phyloP scores from a whole-genome alignment of 2,888 invertebrate genomes.

The Fissipunctia ypsillon region DNA sequence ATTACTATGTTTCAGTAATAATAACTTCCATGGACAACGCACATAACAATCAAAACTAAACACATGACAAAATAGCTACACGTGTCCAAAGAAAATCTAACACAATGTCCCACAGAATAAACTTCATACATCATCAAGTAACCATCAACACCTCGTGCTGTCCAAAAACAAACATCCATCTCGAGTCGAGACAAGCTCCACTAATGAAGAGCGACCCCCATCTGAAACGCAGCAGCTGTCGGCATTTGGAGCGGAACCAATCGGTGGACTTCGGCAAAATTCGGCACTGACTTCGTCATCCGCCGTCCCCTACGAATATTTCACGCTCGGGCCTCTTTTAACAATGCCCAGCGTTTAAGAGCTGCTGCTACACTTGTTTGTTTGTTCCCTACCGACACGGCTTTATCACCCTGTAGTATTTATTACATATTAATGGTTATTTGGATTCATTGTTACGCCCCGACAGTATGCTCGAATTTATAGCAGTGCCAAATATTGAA shows the following conservation, averaged over 20 bases:
- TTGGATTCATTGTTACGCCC: conserved; percentile 89
- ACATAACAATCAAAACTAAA: conserved; percentile 8
- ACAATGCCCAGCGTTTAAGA: conserved; percentile 84
- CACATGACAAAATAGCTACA: conserved; percentile 34
- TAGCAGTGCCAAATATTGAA: conserved; percentile 87
- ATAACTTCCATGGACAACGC: neutral
- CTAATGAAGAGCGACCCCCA: conserved; percentile 89
- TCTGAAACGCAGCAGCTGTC: conserved; percentile 90
- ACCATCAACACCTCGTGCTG: conserved; percentile 85
- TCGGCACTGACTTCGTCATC: conserved; percentile 80
- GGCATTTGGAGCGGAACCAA: conserved; percentile 89
- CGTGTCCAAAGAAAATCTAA: conserved; percentile 51
- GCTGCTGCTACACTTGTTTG: conserved; percentile 89
- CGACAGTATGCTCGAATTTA: conserved; percentile 90
- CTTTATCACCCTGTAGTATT: conserved; percentile 90
- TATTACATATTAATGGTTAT: conserved; percentile 91
- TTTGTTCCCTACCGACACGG: conserved; percentile 87
- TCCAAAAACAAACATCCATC: conserved; percentile 90
- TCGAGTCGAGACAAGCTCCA: conserved; percentile 87
- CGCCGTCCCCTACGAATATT: conserved; percentile 72
- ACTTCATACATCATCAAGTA: conserved; percentile 86
- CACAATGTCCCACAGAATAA: conserved; percentile 69
- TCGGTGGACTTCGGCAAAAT: conserved; percentile 79
- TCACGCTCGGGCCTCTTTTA: conserved; percentile 78
- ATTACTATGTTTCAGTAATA: neutral